These are phyloP conservation scores for Rhimphoctona megacephalus DNA, from an alignment of 2,888 invertebrate species.

Conservation along the genomic window DNA sequence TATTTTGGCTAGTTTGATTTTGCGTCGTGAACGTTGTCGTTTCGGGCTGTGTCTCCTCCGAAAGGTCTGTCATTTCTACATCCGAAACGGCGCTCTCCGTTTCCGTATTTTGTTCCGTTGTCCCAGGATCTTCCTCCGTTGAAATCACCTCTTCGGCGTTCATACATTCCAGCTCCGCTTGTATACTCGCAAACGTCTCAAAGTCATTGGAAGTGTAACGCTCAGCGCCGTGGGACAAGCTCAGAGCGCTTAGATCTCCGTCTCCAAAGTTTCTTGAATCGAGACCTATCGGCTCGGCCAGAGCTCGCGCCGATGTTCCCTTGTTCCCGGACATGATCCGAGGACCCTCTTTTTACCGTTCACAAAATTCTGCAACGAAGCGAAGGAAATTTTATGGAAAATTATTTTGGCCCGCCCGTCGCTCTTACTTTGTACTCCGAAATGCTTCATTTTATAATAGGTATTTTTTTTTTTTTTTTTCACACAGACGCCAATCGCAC, in stretches of 20 bases:
- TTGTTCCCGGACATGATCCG: conserved; percentile 80
- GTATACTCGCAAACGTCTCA: conserved; percentile 84
- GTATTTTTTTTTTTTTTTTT: neutral
- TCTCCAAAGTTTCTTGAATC: conserved; percentile 79
- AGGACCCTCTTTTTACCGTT: neutral
- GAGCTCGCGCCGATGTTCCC: conserved; percentile 75
- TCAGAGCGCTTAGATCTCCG: conserved; percentile 80
- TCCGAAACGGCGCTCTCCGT: conserved; percentile 75
- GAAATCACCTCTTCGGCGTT: conserved; percentile 83
- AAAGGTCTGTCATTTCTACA: conserved; percentile 81
- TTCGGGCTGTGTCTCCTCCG: conserved; percentile 78
- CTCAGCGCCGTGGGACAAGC: conserved; percentile 77
- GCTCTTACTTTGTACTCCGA: neutral
- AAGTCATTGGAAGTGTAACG: conserved; percentile 82
- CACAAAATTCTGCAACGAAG: neutral
- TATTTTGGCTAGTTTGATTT: conserved; percentile 80
- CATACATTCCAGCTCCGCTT: conserved; percentile 84
- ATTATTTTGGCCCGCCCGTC: neutral
- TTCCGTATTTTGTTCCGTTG: conserved; percentile 74
- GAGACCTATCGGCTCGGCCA: conserved; percentile 80
- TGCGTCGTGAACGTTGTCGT: conserved; percentile 80
- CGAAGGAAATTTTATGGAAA: neutral
- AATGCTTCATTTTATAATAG: neutral
- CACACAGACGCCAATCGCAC: neutral
- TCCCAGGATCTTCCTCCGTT: conserved; percentile 76